Conservation (phyloP, 2,797 vertebrate genomes). For the Sebastes matsubarae region DNA sequence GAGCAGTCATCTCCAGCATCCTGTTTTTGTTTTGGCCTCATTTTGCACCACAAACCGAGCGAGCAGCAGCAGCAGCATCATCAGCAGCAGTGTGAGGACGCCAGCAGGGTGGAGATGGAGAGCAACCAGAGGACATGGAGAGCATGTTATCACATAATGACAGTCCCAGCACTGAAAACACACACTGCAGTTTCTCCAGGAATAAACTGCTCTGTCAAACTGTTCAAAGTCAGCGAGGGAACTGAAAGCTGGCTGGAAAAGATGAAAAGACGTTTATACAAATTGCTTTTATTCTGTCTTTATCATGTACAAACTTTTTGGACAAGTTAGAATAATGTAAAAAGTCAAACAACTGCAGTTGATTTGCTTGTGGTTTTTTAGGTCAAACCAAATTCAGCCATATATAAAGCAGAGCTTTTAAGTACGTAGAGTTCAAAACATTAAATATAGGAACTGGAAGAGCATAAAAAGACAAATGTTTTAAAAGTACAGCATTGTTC, state of each 20-base stretch:
- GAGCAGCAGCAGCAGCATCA: slow-evolving; percentile 34
- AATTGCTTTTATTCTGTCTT: slow-evolving; percentile 71
- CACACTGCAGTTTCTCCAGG: slow-evolving; percentile 38
- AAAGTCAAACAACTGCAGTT: slow-evolving; percentile 43
- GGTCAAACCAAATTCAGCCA: slow-evolving; percentile 58
- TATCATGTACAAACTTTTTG: slow-evolving; percentile 67
- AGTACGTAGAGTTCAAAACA: slow-evolving; percentile 68
- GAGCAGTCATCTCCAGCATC: slow-evolving; percentile 14
- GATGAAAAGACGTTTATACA: slow-evolving; percentile 30
- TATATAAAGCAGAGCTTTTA: slow-evolving; percentile 60
- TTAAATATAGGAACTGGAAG: slow-evolving; percentile 77
- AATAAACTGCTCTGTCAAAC: slow-evolving; percentile 42
- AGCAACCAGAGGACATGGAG: slow-evolving; percentile 26
- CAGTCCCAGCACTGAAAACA: slow-evolving; percentile 43
- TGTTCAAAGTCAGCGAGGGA: not conserved
- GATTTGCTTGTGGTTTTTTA: slow-evolving; percentile 39
- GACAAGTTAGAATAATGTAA: slow-evolving; percentile 48
- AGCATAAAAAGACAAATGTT: slow-evolving; percentile 72
- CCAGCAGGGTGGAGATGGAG: slow-evolving; percentile 63
- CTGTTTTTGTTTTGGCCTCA: slow-evolving; percentile 41
- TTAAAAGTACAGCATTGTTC: slow-evolving; percentile 73
- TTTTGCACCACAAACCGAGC: slow-evolving; percentile 44
- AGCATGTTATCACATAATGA: slow-evolving; percentile 64
- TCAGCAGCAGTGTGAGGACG: slow-evolving; percentile 21
- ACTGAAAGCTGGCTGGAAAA: slow-evolving; percentile 20